Base-by-base conservation (phyloP, 2,888 invertebrate genomes). In the Schrankia costaestrigalis region DNA sequence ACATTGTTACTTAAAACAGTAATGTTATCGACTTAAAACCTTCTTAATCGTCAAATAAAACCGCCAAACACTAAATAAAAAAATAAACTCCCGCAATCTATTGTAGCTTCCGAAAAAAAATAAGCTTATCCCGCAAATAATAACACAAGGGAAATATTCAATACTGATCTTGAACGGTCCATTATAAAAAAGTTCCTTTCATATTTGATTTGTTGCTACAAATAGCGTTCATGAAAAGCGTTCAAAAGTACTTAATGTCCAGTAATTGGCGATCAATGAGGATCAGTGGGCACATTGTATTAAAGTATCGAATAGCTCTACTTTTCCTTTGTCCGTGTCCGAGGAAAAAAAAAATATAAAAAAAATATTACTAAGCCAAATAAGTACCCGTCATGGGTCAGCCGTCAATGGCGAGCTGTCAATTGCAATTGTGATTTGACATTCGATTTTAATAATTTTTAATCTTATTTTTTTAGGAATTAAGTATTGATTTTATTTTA, bases 191-290 rank as follows among this genome's bases (percentile, higher is more conserved):
- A 71, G 71, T 78, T 77, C 63, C 63, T 71, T 70, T 64, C 63
- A 64, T 71, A 73, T 85, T 78, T 86, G 82, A 86, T 86, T 86
- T 85, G 86, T 86, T 80, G 64, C 79, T 79, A 86, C 81, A 86
- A 87, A 86, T 85, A 84, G 71, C 75, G 73, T 72, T 73, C 73
- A 74, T 84, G 76, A 84, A 85, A 83, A 74, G 83, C 84, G 76
- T 79, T 83, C 76, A 68, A 31, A 84, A 84, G 85, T 86, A 86
- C 87, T 87, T 86, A 85, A 86, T 86, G 87, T 87, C 87, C 86
- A 78, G 87, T 87, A 87, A 87, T 87, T 86, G 87, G 85, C 84
- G 85, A 83, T 87, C 85, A 87, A 86, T 87, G 82, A 84, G 86
- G 86, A 86, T 87, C 87, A 85, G 81, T 87, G 87, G 87, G 87